Evolutionary conservation across 1,140 invertebrate genomes (phyloP).

Genomic region (Phymorhynchus buccinoides): DNA sequence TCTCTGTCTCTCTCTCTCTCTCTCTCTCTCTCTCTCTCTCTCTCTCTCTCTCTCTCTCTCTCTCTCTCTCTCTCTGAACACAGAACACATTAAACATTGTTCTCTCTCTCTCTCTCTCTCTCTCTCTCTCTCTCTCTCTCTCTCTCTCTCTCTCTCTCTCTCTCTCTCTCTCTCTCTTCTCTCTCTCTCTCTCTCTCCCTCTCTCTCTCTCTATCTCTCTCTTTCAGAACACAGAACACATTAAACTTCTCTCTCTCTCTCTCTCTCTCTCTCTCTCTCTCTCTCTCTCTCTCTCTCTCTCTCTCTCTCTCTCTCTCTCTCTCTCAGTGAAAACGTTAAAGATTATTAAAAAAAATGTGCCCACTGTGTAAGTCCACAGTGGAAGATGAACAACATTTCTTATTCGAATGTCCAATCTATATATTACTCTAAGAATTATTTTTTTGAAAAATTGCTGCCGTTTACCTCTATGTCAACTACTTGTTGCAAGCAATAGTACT

Average conservation of each 20-base stretch:
- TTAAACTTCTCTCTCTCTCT: background rate
- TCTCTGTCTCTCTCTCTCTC: background rate
- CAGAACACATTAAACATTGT: background rate
- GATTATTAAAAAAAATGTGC: no score
- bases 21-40: background rate
- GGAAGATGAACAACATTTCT: no score
- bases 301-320: background rate
- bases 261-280: background rate
- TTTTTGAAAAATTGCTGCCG: no score
- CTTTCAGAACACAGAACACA: background rate
- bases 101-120: background rate
- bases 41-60: background rate
- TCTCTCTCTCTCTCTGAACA: background rate
- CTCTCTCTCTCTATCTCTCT: background rate
- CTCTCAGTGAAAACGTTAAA: no score
- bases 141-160: constrained; percentile 21
- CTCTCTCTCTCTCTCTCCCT: background rate
- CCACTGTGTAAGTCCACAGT: no score
- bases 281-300: background rate
- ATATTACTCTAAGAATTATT: no score
- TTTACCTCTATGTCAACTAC: no score
- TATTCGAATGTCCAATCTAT: no score
- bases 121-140: background rate
- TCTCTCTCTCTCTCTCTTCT: constrained; percentile 25
- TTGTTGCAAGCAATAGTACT: no score